Base-by-base conservation (phyloP, 1,140 invertebrate species). In the Mesaphorura yosii region DNA sequence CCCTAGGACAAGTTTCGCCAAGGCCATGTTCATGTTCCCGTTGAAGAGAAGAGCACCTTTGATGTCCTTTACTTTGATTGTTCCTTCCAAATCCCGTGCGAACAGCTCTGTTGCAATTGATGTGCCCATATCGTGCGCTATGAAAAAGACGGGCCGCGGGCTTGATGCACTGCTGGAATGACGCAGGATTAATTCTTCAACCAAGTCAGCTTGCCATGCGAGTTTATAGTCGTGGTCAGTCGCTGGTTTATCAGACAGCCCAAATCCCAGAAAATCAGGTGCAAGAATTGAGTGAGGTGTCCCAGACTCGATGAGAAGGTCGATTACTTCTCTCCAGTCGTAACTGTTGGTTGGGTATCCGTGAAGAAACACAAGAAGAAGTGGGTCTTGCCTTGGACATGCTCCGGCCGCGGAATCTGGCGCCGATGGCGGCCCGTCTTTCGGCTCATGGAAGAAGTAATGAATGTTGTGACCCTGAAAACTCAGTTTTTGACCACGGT, bases 91-190 rank as follows among this genome's bases (percentile, higher is more conserved):
- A n/a, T 56, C 48, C 23, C 54, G 39, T 17, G 54, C 54, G 15
- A 56, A 40, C 3, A 56, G 10, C 41, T 56, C 54, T 14, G 54
- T 27, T 15, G 27, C 45, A 7, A 56, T 27, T n/a, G 48, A 51
- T 5, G 54, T 56, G 3, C 38, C 39, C 54, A 56, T 56, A 49
- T 56, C 54, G 28, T 56, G 54, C 15, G 27, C 54, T 3, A 55
- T 26, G 7, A 55, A 6, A 31, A 55, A 49, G 14, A 55, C 40
- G 10, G 19, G 34, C 27, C 41, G 38, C 4, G 23, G 40, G 28
- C 7, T 6, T n/a, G n/a, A n/a, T n/a, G n/a, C n/a, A n/a, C n/a
- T n/a, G 4, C 5, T 7, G 4, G 27, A 20, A 31, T 51, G 48
- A 23, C 54, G 54, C 5, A 4, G 19, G 15, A 56, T 25, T 29